Percentiles rank a stretch among this genome's conserved stretches.
phyloP scores from a whole-genome alignment of 2,888 invertebrate species.

The Rhodophaea formosa region DNA sequence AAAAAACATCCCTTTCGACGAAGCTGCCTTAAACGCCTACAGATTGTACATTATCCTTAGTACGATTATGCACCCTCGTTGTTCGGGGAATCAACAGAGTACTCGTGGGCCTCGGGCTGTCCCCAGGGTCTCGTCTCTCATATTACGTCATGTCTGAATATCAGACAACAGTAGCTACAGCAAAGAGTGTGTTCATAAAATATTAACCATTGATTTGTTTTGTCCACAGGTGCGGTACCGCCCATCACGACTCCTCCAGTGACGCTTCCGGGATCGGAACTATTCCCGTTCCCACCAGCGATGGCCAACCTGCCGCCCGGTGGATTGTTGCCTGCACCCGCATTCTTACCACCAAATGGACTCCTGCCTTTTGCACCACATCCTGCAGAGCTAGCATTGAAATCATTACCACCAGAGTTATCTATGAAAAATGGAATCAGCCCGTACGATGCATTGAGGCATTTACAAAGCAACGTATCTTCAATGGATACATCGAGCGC shows the following conservation, averaged over 20 bases:
- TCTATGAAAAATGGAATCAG: conserved; percentile 78
- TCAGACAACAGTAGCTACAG: conserved; percentile 47
- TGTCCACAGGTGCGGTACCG: conserved; percentile 70
- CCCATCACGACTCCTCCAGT: conserved; percentile 63
- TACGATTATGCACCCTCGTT: conserved; percentile 81
- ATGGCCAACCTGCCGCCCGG: conserved; percentile 68
- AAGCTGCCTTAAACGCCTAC: conserved; percentile 81
- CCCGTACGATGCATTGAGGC: conserved; percentile 80
- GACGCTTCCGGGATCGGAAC: conserved; percentile 63
- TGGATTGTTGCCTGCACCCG: conserved; percentile 80
- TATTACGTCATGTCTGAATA: conserved; percentile 75
- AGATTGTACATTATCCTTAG: conserved; percentile 82
- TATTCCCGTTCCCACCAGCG: conserved; percentile 71
- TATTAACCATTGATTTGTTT: conserved; percentile 34
- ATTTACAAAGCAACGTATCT: conserved; percentile 69
- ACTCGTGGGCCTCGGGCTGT: conserved; percentile 63
- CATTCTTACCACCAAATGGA: conserved; percentile 78
- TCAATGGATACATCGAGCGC: conserved; percentile 73
- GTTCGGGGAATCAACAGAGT: conserved; percentile 77
- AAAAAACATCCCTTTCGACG: conserved; percentile 81
- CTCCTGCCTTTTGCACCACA: conserved; percentile 79
- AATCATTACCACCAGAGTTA: conserved; percentile 73
- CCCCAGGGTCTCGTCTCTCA: conserved; percentile 74
- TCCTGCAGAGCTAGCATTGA: conserved; percentile 74
- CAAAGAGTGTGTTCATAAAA: conserved; percentile 34